Evolutionary conservation across 2,113 vertebrate genomes (phyloP).

Genomic region (Proterorhinus semilunaris): DNA sequence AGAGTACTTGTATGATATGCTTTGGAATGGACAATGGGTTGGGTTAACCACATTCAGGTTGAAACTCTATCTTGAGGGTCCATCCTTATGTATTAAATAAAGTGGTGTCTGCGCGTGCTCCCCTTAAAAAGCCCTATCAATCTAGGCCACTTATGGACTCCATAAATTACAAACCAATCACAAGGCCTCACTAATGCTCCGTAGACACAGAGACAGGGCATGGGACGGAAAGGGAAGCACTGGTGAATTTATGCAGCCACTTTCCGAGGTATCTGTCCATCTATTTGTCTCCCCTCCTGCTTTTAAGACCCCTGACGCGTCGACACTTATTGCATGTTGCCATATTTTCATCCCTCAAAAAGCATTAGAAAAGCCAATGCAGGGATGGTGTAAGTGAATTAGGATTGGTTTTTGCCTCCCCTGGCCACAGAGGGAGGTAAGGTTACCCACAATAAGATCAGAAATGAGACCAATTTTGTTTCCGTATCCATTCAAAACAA

Average conservation of each 20-base stretch:
- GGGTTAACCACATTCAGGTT: conserved; percentile 31
- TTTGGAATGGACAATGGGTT: not conserved
- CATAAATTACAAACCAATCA: conserved; percentile 72
- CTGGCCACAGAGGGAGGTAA: conserved; percentile 77
- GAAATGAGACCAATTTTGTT: conserved; percentile 81
- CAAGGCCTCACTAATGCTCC: conserved; percentile 46
- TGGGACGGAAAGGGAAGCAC: conserved; percentile 17
- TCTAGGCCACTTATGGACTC: conserved; percentile 71
- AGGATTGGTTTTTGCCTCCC: conserved; percentile 80
- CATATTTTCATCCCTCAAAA: conserved; percentile 80
- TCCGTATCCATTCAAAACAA: conserved; percentile 84
- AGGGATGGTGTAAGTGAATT: conserved; percentile 78
- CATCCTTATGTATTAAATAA: conserved; percentile 69
- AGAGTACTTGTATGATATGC: conserved; percentile 1
- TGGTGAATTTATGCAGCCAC: conserved; percentile 11
- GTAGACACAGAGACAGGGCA: conserved; percentile 25
- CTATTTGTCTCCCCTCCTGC: conserved; percentile 52
- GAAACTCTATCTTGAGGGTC: conserved; percentile 53
- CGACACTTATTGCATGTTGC: conserved; percentile 76
- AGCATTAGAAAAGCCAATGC: conserved; percentile 78
- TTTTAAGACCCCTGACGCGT: conserved; percentile 66
- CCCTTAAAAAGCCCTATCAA: conserved; percentile 72
- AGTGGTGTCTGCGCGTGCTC: conserved; percentile 43
- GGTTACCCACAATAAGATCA: conserved; percentile 85
- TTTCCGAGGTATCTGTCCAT: conserved; percentile 44